Evolutionary conservation across 1,140 invertebrate genomes (phyloP).

Genomic region (Drepana arcuata): DNA sequence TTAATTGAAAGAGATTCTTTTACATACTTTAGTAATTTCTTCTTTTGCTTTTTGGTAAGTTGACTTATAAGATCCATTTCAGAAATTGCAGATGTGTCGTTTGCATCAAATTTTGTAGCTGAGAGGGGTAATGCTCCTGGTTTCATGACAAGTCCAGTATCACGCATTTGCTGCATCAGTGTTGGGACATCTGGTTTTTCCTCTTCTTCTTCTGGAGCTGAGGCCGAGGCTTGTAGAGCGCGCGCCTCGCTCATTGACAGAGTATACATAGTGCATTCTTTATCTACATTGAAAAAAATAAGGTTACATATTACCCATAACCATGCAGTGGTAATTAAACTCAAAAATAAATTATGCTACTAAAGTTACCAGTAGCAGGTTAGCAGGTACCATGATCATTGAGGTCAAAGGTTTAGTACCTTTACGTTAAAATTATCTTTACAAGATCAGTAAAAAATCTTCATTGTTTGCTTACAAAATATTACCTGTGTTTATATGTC

Average conservation of each 20-base stretch:
- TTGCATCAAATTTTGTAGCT: slow-evolving; percentile 52
- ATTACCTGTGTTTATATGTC: slow-evolving; percentile 97
- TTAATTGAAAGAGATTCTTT: too few species aligned
- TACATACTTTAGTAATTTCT: slow-evolving; percentile 89
- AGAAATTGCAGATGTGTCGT: slow-evolving; percentile 73
- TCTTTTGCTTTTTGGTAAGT: slow-evolving; percentile 89
- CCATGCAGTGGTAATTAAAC: too few species aligned
- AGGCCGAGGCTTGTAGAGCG: slow-evolving; percentile 70
- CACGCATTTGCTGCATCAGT: slow-evolving; percentile 91
- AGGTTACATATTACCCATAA: too few species aligned
- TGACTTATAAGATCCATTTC: slow-evolving; percentile 87
- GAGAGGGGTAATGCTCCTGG: slow-evolving; percentile 75
- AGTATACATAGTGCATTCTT: slow-evolving; percentile 95
- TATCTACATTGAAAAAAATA: slow-evolving; percentile 76
- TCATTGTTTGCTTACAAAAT: slow-evolving; percentile 83
- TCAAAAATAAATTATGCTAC: too few species aligned
- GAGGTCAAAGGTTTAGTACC: too few species aligned
- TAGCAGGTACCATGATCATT: too few species aligned
- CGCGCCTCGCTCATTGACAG: slow-evolving; percentile 81
- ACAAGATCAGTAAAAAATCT: too few species aligned
- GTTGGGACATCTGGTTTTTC: slow-evolving; percentile 75
- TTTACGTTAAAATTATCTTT: too few species aligned
- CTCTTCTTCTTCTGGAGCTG: slow-evolving; percentile 75
- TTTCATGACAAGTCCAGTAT: slow-evolving; percentile 92
- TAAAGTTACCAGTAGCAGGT: too few species aligned